Evolutionary conservation across 2,113 vertebrate genomes (phyloP), one percentile per base, ranked within the genome.

Genomic region (Anguilla japonica): DNA sequence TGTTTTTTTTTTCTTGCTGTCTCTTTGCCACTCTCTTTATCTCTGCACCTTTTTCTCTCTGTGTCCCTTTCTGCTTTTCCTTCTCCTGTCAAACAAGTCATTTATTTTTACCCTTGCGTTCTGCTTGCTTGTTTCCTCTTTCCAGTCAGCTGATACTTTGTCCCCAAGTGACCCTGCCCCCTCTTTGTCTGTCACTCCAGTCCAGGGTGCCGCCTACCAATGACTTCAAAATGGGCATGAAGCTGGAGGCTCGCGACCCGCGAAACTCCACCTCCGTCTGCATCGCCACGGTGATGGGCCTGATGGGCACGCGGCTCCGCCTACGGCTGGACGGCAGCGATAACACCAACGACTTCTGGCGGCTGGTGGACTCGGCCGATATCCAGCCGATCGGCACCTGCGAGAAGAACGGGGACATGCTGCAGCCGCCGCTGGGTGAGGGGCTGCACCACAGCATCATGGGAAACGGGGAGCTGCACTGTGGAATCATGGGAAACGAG

Each of bases 331-430:
- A 99, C 53, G 98, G 98, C 56, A 97, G 97, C 11, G 98, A 99
- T 94, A 98, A 97, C 95, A 97, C 95, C 94, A 99, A 99, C 85
- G 98, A 99, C 92, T 99, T 99, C 91, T 99, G 98, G 98, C 95
- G 96, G 39, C 96, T 99, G 84, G 97, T 99, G 3, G 98, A 99
- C 94, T 98, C 98, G n/a, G 94, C 96, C 0, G 98, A 99, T 75
- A 98, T 99, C 90, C 98, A 99, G 89, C 97, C 98, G 18, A 95
- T 99, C 0, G 98, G 98, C 79, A 99, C 97, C 46, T 99, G 98
- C 79, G 98, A 99, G 94, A 98, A 98, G 94, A 96, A 96, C 39
- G 97, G 98, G 84, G 97, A 97, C 83, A 99, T 99, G 97, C 96
- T 99, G 89, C 98, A 99, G 90, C 98, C 98, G 15, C 98, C 98